Base-by-base conservation (phyloP, 2,797 vertebrate genomes). In the Onychomys arenicola region DNA sequence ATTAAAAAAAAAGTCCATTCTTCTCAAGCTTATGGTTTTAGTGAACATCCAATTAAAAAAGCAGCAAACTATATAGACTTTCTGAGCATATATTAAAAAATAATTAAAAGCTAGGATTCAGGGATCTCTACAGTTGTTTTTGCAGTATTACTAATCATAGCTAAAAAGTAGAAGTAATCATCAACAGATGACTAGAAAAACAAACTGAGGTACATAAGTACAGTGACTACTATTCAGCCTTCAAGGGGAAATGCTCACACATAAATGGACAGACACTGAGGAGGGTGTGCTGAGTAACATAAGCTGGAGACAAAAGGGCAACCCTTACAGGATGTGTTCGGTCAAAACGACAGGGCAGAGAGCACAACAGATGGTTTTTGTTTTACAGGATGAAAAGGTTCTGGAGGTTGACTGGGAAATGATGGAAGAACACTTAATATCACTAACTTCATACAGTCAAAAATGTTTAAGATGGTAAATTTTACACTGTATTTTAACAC, bases 401-500 rank as follows among this genome's bases (percentile, higher is more conserved):
- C 57, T 63, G 59, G 16, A n/a, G 23, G 40, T 2, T 13, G 23
- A 57, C 0, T 37, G n/a, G 9, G 92, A 13, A 13, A 34, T 23
- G 9, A 59, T 40, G 25, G 34, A 46, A 80, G 7, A 27, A 57
- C 11, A 17, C 0, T 25, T 69, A 92, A 86, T 43, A 65, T 76
- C 76, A 32, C 40, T 84, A 52, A n/a, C 43, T 57, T 3, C 9
- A 55, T 0, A 85, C 14, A 29, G 55, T 83, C 19, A 46, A 55
- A 63, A 65, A 67, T 67, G 29, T 57, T 25, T 52, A 65, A 73
- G 63, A 80, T 25, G 9, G 40, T 75, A 78, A 73, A 29, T 67
- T 49, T 61, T 81, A 93, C 49, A 61, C 61, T 71, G 37, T 3
- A 34, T 89, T 89, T 89, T 63, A 85, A 91, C n/a, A 96, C 55